Evolutionary conservation across 2,888 invertebrate species (phyloP).

Genomic region (Plebejus anna): DNA sequence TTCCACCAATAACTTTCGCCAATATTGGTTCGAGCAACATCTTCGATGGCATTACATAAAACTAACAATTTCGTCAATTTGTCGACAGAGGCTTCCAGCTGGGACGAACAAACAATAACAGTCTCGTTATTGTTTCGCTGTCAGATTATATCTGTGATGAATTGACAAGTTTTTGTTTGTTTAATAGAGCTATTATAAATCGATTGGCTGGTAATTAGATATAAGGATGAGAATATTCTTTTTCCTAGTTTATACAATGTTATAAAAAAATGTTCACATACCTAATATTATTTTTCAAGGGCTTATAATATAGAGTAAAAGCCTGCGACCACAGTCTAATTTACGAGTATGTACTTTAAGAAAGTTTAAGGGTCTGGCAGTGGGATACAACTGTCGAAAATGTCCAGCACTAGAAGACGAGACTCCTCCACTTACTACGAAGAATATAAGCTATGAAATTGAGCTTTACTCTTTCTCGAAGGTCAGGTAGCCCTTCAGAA

Average conservation of each 20-base stretch:
- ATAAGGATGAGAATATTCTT: background rate
- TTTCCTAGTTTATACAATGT: too few species aligned
- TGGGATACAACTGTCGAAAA: too few species aligned
- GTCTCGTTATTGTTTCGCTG: conserved; percentile 63
- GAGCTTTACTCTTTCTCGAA: too few species aligned
- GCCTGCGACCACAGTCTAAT: too few species aligned
- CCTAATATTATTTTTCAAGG: too few species aligned
- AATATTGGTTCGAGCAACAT: conserved; percentile 26
- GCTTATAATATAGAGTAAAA: too few species aligned
- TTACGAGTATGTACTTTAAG: too few species aligned
- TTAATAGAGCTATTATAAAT: conserved; percentile 48
- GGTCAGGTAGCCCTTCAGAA: too few species aligned
- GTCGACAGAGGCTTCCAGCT: conserved; percentile 55
- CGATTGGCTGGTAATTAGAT: background rate
- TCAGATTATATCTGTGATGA: conserved; percentile 61
- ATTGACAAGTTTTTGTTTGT: conserved; percentile 42
- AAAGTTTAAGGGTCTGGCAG: too few species aligned
- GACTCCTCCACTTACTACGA: too few species aligned
- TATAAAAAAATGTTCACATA: background rate
- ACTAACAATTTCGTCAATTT: conserved; percentile 63
- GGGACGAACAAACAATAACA: conserved; percentile 68
- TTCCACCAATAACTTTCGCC: conserved; percentile 21
- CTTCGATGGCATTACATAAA: conserved; percentile 33
- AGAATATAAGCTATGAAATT: too few species aligned
- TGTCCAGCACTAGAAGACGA: too few species aligned